Evolutionary conservation across 2,113 vertebrate species (phyloP).

Genomic region (Tamias sibiricus): DNA sequence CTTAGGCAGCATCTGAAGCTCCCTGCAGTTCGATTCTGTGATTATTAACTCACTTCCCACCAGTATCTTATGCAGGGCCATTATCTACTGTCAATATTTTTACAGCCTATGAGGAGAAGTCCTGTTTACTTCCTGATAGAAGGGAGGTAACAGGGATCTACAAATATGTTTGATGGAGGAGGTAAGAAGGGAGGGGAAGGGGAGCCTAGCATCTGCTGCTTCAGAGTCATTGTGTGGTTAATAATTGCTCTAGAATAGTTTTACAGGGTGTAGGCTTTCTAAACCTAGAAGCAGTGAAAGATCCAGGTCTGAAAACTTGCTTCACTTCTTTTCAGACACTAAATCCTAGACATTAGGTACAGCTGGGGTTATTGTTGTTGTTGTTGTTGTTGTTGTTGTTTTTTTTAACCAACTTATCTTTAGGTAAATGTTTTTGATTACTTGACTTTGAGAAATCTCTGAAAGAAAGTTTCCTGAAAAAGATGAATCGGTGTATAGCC

Average conservation of each 20-base stretch:
- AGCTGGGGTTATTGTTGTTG: neutral
- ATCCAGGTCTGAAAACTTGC: neutral
- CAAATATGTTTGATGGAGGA: constrained; percentile 79
- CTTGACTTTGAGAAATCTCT: neutral
- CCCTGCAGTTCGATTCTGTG: constrained; percentile 54
- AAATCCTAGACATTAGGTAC: neutral
- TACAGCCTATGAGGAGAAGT: constrained; percentile 76
- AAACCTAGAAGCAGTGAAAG: constrained; percentile 41
- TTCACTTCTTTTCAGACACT: neutral
- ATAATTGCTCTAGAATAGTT: constrained; percentile 81
- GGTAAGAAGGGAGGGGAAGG: constrained; percentile 63
- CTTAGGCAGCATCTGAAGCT: constrained; percentile 49
- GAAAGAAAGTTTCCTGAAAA: neutral
- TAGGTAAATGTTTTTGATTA: neutral
- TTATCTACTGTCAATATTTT: constrained; percentile 90
- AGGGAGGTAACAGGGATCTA: constrained; percentile 72
- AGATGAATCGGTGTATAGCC: neutral
- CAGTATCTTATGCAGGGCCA: constrained; percentile 72
- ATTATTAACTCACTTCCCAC: constrained; percentile 75
- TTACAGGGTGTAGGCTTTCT: constrained; percentile 79
- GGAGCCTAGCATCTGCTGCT: constrained; percentile 81
- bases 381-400: neutral
- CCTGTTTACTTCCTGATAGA: constrained; percentile 81
- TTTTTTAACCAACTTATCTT: neutral
- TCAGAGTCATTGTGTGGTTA: constrained; percentile 68